A percentile compares a stretch with the other conserved stretches of the same genome.
These are phyloP conservation scores for Drepanosiphum platanoidis DNA, from an alignment of 2,888 invertebrate species.

Conservation along the genomic window DNA sequence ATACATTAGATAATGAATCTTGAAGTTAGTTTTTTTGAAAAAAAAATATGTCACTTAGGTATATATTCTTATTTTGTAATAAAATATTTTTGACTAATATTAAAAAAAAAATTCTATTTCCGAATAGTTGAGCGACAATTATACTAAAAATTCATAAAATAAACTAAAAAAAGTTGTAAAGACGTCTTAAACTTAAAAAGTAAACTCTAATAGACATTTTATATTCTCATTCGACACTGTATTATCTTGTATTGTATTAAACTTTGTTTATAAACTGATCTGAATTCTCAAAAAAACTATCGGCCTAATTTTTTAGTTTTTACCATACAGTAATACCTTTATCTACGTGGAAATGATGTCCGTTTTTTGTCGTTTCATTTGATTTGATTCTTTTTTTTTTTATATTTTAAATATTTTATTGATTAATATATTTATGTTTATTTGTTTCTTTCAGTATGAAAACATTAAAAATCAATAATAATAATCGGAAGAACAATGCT, in stretches of 20 bases:
- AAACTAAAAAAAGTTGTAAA: background rate
- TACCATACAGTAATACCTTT: background rate
- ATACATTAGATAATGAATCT: background rate
- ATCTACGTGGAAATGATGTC: background rate
- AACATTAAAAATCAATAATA: too few relatives aligned
- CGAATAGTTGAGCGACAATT: too few relatives aligned
- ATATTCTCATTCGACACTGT: background rate
- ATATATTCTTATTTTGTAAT: too few relatives aligned
- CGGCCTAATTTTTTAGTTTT: background rate
- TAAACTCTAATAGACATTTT: background rate
- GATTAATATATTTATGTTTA: background rate
- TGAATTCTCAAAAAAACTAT: background rate
- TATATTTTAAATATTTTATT: background rate
- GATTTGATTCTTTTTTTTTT: background rate
- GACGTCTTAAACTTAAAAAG: background rate
- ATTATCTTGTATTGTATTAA: background rate
- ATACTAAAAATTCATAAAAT: background rate
- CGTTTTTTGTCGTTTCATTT: background rate
- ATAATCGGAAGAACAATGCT: too few relatives aligned
- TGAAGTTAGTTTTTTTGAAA: background rate
- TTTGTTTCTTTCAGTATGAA: background rate
- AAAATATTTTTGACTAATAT: too few relatives aligned
- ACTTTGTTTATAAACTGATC: too few relatives aligned
- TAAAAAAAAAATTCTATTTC: too few relatives aligned
- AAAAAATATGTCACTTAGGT: background rate